Evolutionary conservation across 2,113 vertebrate species (phyloP).

Genomic region (Phrynocephalus versicolor): DNA sequence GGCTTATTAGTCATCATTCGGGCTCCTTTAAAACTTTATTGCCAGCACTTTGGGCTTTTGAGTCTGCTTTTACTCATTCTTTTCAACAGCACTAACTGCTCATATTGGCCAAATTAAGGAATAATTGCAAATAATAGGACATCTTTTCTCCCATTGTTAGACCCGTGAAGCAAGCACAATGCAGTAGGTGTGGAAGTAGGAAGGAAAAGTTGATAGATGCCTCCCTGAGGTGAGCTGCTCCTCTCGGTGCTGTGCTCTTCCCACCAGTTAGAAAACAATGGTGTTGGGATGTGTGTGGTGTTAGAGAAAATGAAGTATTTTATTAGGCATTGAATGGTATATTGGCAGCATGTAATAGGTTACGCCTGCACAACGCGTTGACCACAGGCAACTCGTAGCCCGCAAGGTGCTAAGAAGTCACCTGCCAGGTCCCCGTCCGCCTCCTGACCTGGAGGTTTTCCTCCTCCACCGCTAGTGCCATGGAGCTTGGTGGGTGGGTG

Average conservation of each 20-base stretch:
- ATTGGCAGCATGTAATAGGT: neutral
- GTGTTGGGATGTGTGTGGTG: neutral
- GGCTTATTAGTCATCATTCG: slow-evolving; percentile 69
- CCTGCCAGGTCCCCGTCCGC: too few relatives aligned
- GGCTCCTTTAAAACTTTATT: slow-evolving; percentile 72
- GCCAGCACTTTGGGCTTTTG: slow-evolving; percentile 65
- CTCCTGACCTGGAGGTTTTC: too few relatives aligned
- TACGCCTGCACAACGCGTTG: too few relatives aligned
- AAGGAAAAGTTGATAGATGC: slow-evolving; percentile 29
- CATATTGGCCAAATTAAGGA: slow-evolving; percentile 70
- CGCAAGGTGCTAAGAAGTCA: too few relatives aligned
- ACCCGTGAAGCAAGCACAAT: slow-evolving; percentile 45
- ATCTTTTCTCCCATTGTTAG: slow-evolving; percentile 58
- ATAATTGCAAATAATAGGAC: slow-evolving; percentile 72
- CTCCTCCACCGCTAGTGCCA: too few relatives aligned
- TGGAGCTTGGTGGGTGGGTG: too few relatives aligned
- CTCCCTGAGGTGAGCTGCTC: neutral
- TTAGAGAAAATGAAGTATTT: neutral
- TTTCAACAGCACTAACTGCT: slow-evolving; percentile 68
- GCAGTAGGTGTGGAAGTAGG: slow-evolving; percentile 42
- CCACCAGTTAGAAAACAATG: neutral
- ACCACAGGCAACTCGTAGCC: too few relatives aligned
- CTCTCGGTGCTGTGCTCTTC: neutral
- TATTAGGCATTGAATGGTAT: neutral
- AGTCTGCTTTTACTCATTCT: slow-evolving; percentile 71